Percentiles rank a stretch among this genome's conserved stretches.
These are phyloP conservation scores for Leucozona laternaria DNA, from an alignment of 2,888 invertebrate genomes.

Conservation along the genomic window DNA sequence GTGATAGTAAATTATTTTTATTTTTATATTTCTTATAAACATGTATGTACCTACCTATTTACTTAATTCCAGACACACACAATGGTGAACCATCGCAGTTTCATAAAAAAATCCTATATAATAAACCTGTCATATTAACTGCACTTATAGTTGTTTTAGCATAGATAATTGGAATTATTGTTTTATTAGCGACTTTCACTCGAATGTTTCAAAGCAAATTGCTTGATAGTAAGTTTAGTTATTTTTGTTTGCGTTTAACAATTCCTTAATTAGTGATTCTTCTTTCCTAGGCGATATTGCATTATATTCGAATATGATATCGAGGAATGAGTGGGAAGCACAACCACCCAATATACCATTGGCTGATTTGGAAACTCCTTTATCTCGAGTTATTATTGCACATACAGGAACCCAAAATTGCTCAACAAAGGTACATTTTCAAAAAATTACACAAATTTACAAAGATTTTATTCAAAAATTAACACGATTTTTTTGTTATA, in stretches of 20 bases:
- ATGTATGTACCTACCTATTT: no score
- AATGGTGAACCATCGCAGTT: slow-evolving; percentile 55
- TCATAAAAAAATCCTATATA: slow-evolving; percentile 68
- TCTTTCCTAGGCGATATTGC: slow-evolving; percentile 4
- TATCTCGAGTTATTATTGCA: slow-evolving; percentile 86
- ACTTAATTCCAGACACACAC: slow-evolving; percentile 47
- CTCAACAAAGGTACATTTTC: slow-evolving; percentile 83
- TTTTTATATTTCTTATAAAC: neutral
- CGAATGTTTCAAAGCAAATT: slow-evolving; percentile 20
- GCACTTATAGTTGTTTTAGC: slow-evolving; percentile 76
- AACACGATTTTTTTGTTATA: no score
- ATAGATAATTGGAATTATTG: slow-evolving; percentile 77
- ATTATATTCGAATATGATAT: slow-evolving; percentile 83
- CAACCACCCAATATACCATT: slow-evolving; percentile 85
- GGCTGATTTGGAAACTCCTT: slow-evolving; percentile 84
- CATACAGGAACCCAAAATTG: slow-evolving; percentile 88
- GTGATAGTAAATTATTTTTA: no score
- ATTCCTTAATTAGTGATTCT: neutral
- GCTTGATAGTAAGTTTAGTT: slow-evolving; percentile 79
- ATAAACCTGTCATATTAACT: slow-evolving; percentile 75
- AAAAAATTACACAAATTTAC: no score
- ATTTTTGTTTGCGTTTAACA: neutral
- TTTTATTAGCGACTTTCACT: slow-evolving; percentile 76
- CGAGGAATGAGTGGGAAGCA: slow-evolving; percentile 88
- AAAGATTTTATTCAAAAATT: no score